Evolutionary conservation across 2,113 vertebrate genomes (phyloP).

Genomic region (Neodon shergylaensis): DNA sequence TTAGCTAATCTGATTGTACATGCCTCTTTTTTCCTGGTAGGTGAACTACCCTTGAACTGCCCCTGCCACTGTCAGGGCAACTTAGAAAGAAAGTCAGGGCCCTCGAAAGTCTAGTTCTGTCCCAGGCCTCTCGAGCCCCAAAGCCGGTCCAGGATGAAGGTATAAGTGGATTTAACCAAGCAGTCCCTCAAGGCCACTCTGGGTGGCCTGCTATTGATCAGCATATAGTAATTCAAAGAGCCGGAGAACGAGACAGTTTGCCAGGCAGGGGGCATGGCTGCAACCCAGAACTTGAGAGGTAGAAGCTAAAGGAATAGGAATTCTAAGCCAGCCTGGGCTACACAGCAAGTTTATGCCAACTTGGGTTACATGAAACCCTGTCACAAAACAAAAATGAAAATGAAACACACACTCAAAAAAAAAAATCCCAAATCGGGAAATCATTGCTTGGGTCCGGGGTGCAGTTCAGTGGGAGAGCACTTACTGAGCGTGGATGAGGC

Average conservation of each 20-base stretch:
- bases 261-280: background rate
- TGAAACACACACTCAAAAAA: background rate
- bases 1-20: background rate
- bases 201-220: fast-evolving
- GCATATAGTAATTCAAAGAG: no score
- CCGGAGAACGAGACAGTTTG: background rate
- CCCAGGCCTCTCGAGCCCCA: background rate
- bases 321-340: background rate
- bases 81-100: background rate
- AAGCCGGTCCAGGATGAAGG: background rate
- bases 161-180: background rate
- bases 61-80: background rate
- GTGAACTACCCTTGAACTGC: background rate
- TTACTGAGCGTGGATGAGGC: no score
- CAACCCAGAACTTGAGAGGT: background rate
- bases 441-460: background rate
- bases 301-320: no score
- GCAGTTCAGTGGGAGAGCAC: background rate
- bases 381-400: background rate
- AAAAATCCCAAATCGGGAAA: background rate
- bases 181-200: background rate
- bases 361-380: background rate
- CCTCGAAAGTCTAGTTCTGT: background rate
- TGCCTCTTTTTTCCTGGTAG: fast-evolving
- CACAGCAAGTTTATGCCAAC: background rate